Base-by-base conservation (phyloP, 1,140 invertebrate genomes). In the Orchesella cincta region DNA sequence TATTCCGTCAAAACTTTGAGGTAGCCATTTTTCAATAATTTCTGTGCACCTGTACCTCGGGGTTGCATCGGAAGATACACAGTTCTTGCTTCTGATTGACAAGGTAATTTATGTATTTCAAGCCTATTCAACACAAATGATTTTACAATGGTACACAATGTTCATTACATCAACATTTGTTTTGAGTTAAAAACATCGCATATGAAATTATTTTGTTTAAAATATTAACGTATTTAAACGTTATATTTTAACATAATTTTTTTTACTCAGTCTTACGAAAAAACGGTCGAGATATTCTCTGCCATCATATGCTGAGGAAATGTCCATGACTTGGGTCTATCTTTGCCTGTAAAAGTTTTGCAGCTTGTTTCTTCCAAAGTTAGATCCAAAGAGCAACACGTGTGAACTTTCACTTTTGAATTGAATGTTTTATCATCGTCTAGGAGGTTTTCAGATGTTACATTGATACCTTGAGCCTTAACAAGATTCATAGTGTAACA, bases 21-120 rank as follows among this genome's bases (percentile, higher is more conserved):
- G 35, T 73, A 73, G 34, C 71, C 71, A 31, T 73, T 73, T 46
- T 73, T 73, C 71, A 73, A 26, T 5, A 73, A 46, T 46, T 46
- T 46, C 3, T 3, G 26, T 28, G 71, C 16, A 39, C 71, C 16
- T 26, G 23, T 2, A 39, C 71, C 71, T 31, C 1, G 16, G 16
- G 14, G 3, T 5, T 2, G 14, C 23, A 31, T 8, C 12, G 62
- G 26, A 33, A 67, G 8, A 33, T 67, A 67, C 12, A 67, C 31
- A 5, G 29, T 67, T 5, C 33, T 29, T 67, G 12, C 3, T 33
- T 67, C 31, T 31, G 23, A 57, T 5, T 57, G 3, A n/a, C 62
- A 67, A 12, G 29, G 29, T 33, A 67, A 67, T 31, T 31, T 33
- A 2, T 31, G 26, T 14, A 29, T 31, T 31, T 33, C 28, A 8